Evolutionary conservation across 2,113 vertebrate genomes (phyloP), one percentile per base, ranked within the genome.

Genomic region (Hucho hucho): DNA sequence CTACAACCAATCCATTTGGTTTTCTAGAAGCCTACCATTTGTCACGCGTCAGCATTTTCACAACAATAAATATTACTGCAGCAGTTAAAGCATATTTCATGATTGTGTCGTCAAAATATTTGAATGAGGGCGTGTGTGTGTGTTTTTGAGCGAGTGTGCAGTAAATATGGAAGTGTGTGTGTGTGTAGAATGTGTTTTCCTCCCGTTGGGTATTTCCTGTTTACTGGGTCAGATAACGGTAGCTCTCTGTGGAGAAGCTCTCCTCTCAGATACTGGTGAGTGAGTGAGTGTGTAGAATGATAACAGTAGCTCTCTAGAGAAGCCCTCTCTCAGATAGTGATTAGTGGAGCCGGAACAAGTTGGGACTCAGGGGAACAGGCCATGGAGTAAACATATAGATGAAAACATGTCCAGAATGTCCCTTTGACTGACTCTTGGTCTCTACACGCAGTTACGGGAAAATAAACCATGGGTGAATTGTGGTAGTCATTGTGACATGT

Each of bases 121-220:
- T 43, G 9, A 43, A 43, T 43, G 37, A 11, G 37, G 9, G 9
- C 7, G 32, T 69, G 66, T 47, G 37, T 69, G 29, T 69, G 29
- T 69, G 66, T 69, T n/a, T 64, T 0, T 43, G 37, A 43, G 37
- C 11, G 37, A 43, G 7, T 9, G 37, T 43, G 46, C 26, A 25
- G 47, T 64, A 24, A 28, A 46, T 46, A 6, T 46, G 9, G 6
- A 18, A 13, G 29, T 29, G 64, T 58, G 64, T 58, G 37, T 4
- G 64, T n/a, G 20, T 22, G 6, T n/a, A 24, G 20, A 11, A 76
- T 70, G n/a, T 65, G 1, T 68, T 70, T 75, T 75, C 64, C 68
- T 69, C 58, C 28, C 70, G 56, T 70, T 0, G 53, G 77, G 79
- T 70, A 86, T 88, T 92, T 93, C 91, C 90, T 90, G 87, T 74